phyloP scores from a whole-genome alignment of 2,113 vertebrate species.

The Pelusios castaneus region DNA sequence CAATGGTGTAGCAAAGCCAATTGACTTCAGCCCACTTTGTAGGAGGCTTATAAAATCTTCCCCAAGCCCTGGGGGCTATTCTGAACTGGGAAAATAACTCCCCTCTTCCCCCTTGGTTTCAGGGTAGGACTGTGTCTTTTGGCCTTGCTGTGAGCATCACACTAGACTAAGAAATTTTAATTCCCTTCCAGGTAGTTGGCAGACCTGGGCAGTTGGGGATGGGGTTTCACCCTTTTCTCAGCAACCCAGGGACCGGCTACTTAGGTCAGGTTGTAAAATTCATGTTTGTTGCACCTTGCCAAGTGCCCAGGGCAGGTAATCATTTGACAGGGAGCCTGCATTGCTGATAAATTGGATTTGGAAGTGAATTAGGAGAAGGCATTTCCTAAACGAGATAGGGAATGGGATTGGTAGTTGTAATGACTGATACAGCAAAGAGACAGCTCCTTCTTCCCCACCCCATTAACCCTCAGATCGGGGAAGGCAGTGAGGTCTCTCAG shows the following conservation, averaged over 20 bases:
- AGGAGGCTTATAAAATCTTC: neutral
- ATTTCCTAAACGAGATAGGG: neutral
- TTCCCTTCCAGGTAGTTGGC: neutral
- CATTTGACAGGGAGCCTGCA: neutral
- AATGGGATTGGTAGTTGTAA: neutral
- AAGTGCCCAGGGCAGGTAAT: neutral
- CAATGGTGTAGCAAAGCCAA: neutral
- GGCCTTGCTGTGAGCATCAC: neutral
- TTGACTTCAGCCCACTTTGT: neutral
- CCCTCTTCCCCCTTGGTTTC: neutral
- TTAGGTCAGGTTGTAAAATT: neutral
- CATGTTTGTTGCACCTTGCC: neutral
- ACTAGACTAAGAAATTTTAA: neutral
- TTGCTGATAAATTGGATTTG: neutral
- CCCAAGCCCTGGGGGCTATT: neutral
- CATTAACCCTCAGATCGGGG: neutral
- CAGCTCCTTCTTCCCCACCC: neutral
- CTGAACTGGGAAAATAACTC: neutral
- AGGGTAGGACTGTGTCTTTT: neutral
- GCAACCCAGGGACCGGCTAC: neutral
- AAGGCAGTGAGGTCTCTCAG: neutral
- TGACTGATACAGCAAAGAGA: neutral
- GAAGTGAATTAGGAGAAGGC: neutral
- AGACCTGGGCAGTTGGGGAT: neutral
- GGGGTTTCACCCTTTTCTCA: neutral